Percentiles rank a stretch among this genome's conserved stretches.
Evolutionary conservation across 2,113 vertebrate genomes (phyloP).

Genomic region (Alexandromys fortis): DNA sequence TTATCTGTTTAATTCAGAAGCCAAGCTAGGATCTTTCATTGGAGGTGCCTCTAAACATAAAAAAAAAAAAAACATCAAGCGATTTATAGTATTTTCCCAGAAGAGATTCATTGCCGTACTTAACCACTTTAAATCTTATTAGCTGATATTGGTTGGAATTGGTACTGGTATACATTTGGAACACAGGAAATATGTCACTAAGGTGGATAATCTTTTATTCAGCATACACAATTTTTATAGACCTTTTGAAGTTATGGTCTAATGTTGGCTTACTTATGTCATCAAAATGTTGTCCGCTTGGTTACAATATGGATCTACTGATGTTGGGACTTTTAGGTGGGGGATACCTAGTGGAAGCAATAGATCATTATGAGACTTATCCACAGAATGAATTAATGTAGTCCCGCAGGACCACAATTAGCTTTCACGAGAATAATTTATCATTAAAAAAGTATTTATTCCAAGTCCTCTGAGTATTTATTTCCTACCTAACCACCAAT

Average conservation of each 20-base stretch:
- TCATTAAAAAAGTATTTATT: background rate
- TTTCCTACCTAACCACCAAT: background rate
- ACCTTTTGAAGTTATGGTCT: background rate
- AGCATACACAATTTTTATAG: background rate
- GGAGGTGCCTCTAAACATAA: background rate
- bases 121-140: background rate
- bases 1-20: background rate
- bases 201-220: background rate
- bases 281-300: background rate
- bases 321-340: too few species aligned
- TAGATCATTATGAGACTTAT: too few species aligned
- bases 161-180: background rate
- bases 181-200: background rate
- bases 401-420: background rate
- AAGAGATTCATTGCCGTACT: background rate
- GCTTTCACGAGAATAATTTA: background rate
- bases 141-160: background rate
- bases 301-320: background rate
- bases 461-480: background rate
- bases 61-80: background rate
- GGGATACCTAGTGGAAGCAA: too few species aligned
- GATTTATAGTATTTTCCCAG: background rate
- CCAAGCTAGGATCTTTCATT: background rate
- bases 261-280: background rate
- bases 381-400: background rate